Base-by-base conservation (phyloP, 2,888 invertebrate genomes). In the Germaria angustata region DNA sequence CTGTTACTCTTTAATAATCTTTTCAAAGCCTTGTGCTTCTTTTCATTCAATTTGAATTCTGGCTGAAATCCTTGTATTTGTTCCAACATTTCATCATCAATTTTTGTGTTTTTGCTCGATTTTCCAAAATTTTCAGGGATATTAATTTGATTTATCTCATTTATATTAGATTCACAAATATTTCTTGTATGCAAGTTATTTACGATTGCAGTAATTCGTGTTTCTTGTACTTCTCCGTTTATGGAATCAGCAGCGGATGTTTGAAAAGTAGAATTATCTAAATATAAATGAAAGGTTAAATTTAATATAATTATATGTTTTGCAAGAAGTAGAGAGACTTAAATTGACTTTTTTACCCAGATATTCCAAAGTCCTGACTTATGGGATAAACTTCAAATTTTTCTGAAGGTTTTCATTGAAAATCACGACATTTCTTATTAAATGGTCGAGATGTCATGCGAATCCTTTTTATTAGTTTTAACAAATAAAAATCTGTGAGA, bases 11-110 rank as follows among this genome's bases (percentile, higher is more conserved):
- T 81, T 57, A 80, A 17, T 15, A 77, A 44, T 13, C 61, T 69
- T n/a, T 81, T 84, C n/a, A 75, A 41, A 39, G 15, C 49, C 39
- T 80, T 83, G 39, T 24, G 44, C 49, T 80, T 76, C 32, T 68
- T 65, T 84, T 24, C 81, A 68, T 34, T 61, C 17, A 72, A 51
- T 11, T 83, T 65, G 1, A 65, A n/a, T 36, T 81, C 61, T 0
- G 86, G 80, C 28, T 84, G 81, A 7, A 84, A 68, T 32, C 84
- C 84, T 4, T 84, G 57, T 24, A 84, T 84, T 36, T 85, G 51
- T 36, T 84, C 73, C 4, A 84, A 59, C n/a, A 73, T 41, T 13
- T 71, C 66, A 8, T 69, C 0, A 34, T 71, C 66, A 9, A 9
- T 9, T 77, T 80, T 63, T 15, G 9, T 3, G n/a, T 72, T 68